Percentiles rank a stretch among this genome's conserved stretches.
phyloP scores from a whole-genome alignment of 2,888 invertebrate species.

The Ditylenchus weischeri region DNA sequence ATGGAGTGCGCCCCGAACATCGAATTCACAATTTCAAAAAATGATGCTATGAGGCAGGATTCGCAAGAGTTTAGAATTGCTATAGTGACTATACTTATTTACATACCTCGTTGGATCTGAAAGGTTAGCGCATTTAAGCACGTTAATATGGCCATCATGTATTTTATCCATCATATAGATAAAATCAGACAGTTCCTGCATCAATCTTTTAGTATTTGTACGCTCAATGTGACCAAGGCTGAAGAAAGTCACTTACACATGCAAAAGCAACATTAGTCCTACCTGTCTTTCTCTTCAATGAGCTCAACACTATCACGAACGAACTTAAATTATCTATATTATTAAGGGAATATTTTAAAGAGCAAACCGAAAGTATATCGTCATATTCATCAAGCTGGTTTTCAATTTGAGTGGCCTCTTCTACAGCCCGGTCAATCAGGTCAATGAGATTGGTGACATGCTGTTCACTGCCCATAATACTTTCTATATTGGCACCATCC shows the following conservation, averaged over 20 bases:
- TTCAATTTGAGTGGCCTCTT: constrained; percentile 22
- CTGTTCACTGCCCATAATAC: constrained; percentile 82
- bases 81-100: no score
- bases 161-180: constrained; percentile 46
- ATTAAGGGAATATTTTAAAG: not conserved
- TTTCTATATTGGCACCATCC: constrained; percentile 78
- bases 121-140: constrained; percentile 49
- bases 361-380: constrained; percentile 21
- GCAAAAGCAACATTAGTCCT: constrained; percentile 55
- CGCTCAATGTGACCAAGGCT: constrained; percentile 74
- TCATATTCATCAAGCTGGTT: constrained; percentile 26
- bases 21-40: no score
- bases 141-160: constrained; percentile 44
- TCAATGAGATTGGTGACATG: constrained; percentile 71
- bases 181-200: constrained; percentile 35
- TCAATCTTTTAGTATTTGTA: constrained; percentile 76
- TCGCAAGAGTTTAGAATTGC: no score
- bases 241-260: no score
- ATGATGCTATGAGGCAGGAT: no score
- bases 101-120: constrained; percentile 49
- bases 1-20: no score
- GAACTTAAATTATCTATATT: constrained; percentile 12
- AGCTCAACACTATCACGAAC: constrained; percentile 27
- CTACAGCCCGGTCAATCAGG: constrained; percentile 21
- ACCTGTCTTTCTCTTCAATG: constrained; percentile 83